Base-by-base conservation (phyloP, 2,797 vertebrate genomes). In the Podargus strigoides region DNA sequence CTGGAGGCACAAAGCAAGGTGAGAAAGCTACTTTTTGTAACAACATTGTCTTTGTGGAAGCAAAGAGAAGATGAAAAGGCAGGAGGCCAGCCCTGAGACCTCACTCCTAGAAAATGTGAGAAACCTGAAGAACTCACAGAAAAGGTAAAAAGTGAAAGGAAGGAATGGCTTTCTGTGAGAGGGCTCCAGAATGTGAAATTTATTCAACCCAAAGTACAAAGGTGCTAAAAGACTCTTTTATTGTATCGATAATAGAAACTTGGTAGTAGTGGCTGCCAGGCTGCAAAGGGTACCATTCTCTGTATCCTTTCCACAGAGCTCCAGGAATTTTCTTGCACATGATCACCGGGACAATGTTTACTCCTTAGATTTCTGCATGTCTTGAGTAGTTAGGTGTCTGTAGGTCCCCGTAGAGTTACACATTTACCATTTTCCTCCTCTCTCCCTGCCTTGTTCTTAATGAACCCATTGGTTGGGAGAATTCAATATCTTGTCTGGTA, bases 351-450 rank as follows among this genome's bases (percentile, higher is more conserved):
- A 41, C 27, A 56, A 9, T 14, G 11, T 46, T 59, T 62, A 79
- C 8, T 20, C 39, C 60, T 49, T 27, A 32, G 10, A 14, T 24
- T 74, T 79, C 39, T 63, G 15, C 24, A 36, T 1, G 4, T 67
- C 60, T 73, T 74, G 32, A 74, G 23, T 12, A 80, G 26, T 9
- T 72, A n/a, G n/a, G n/a, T n/a, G 11, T 69, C 26, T 34, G 12
- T 44, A 75, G n/a, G 34, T 70, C 23, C 28, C 30, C 30, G 6
- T 1, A 49, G 37, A 82, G 23, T 46, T 53, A 55, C 9, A 28
- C 0, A 0, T 69, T 58, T 59, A 4, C 10, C 34, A 28, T 47
- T 84, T 62, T 70, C 28, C 37, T 64, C 6, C n/a, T 72, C 10
- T 53, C 46, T 74, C 14, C 14, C 27, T 47, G 24, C 19, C 44